Base-by-base conservation (phyloP, 1,140 invertebrate genomes). In the Dreissena rostriformis region DNA sequence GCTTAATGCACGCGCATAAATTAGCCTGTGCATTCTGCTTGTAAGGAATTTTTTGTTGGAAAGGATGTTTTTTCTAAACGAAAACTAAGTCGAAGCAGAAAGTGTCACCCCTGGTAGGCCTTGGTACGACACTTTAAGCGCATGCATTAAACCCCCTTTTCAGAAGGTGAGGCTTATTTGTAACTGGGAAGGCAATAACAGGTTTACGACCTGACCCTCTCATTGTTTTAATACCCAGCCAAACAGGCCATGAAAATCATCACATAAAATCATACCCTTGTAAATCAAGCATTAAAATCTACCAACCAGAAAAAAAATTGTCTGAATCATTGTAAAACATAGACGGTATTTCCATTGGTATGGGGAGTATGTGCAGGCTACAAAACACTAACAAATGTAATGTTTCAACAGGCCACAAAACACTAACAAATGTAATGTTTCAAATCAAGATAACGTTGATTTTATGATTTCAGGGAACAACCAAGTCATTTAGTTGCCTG, bases 251-350 rank as follows among this genome's bases (percentile, higher is more conserved):
- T 61, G 17, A 61, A 61, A 61, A 61, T 61, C 57, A 61, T 61
- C 57, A 2, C 4, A 61, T 12, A 61, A 61, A 61, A 61, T 6
- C 57, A 61, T 61, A n/a, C 17, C 57, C 57, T 61, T 61, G 57
- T 61, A 61, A 61, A 61, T 6, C 57, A 61, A 61, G 57, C 57
- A 61, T 61, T 61, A 61, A 61, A 61, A 61, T 61, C 57, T 61
- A 4, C 22, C 22, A n/a, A 61, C 57, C 57, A n/a, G n/a, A n/a
- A n/a, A n/a, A n/a, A 39, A 39, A 39, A 39, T 39, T 39, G 39
- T 39, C 39, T 39, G 39, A 5, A 39, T 39, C 39, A 39, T 39
- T 39, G 39, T 39, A 5, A 39, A 39, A 39, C 39, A 39, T 39
- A 39, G 39, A 39, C 2, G 39, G 39, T 39, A 39, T 39, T 39